A percentile compares a stretch with the other conserved stretches of the same genome.
phyloP scores from a whole-genome alignment of 2,797 vertebrate genomes.

The Pteronotus mesoamericanus region DNA sequence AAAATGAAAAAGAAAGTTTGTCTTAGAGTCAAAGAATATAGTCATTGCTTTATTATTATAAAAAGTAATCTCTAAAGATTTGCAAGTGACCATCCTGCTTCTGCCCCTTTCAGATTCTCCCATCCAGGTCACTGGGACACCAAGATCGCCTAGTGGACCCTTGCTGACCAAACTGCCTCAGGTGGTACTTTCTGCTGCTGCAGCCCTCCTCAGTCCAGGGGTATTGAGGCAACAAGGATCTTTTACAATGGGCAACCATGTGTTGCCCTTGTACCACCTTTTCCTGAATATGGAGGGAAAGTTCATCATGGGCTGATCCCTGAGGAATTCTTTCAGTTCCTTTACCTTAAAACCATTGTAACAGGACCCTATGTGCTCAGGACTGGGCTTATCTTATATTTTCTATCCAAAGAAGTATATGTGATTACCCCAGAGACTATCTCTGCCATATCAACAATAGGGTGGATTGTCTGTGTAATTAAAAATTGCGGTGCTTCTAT shows the following conservation, averaged over 20 bases:
- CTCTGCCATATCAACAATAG: not conserved
- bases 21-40: not conserved
- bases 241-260: not conserved
- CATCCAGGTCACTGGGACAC: conserved; percentile 55
- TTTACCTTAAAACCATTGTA: not conserved
- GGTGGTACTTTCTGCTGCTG: conserved; percentile 42
- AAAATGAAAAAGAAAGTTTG: not conserved
- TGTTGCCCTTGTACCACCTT: not conserved
- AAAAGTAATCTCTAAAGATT: not conserved
- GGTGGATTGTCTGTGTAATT: not conserved
- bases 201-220: conserved; percentile 84
- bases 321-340: not conserved
- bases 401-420: not conserved
- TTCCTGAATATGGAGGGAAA: not conserved
- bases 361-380: not conserved
- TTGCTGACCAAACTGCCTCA: conserved; percentile 62
- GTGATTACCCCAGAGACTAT: not conserved
- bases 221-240: not conserved
- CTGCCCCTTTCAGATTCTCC: not conserved
- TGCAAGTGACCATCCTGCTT: conserved; percentile 71
- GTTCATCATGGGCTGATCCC: not conserved
- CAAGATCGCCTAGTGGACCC: not conserved
- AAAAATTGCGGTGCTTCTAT: not conserved
- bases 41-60: not conserved
- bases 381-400: not conserved